Evolutionary conservation across 2,888 invertebrate species (phyloP), one percentile per base, ranked within the genome.

Genomic region (Caenorhabditis doughertyi): DNA sequence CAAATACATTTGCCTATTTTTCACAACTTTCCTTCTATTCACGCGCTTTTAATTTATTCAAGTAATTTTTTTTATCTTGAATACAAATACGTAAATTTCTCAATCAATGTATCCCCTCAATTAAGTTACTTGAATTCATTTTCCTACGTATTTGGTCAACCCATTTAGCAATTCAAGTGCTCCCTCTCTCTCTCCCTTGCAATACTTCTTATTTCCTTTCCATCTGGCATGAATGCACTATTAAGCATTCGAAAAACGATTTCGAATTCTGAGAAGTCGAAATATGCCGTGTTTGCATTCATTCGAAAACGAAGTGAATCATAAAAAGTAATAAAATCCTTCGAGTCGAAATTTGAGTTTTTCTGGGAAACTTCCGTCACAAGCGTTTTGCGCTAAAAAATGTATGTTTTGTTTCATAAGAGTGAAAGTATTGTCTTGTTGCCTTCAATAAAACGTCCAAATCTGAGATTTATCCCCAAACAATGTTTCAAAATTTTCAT

Each of bases 191-290:
- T 7, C 5, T 7, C 35, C 13, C 18, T 47, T 13, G 44, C 39
- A 39, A 39, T 39, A 39, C 44, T 47, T 47, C 44, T n/a, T n/a
- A n/a, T 18, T 18, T 47, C 44, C 44, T 18, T 18, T 47, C 44
- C 44, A 47, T 47, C 44, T 47, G 44, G 44, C 44, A 18, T 47
- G 44, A 47, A 47, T 47, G 44, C 44, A 47, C 44, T 47, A 47
- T 47, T 47, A 47, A 18, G 4, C 8, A 7, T 3, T 13, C 18
- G 18, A 18, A 47, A 47, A 47, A 47, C 18, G 44, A 18, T 47
- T 47, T 18, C 18, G 18, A 18, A 47, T 47, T 47, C 44, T 47
- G 44, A 47, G 44, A 47, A 47, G 44, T 47, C 16, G 42, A 18
- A 47, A 18, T 18, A 47, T 47, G 44, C 18, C 44, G 44, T 47